Percentiles rank a stretch among this genome's conserved stretches.
Conservation (phyloP, 2,113 vertebrate species). For the Catharus minimus region DNA sequence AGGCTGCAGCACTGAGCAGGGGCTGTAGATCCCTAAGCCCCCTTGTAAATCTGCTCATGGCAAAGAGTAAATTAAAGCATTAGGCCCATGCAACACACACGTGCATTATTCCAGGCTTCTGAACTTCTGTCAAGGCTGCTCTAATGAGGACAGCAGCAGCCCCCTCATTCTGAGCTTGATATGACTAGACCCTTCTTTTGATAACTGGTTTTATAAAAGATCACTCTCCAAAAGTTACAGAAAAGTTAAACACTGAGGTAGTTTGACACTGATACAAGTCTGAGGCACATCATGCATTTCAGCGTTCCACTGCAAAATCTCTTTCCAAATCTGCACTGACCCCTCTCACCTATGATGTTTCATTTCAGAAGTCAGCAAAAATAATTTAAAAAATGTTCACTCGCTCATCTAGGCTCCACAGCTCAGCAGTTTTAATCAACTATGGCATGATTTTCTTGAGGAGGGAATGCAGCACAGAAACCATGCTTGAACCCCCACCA, state of each 20-base stretch:
- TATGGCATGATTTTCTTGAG: background rate
- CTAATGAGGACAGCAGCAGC: background rate
- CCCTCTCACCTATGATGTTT: background rate
- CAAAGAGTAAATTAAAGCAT: slow-evolving; percentile 7
- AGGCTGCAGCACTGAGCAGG: background rate
- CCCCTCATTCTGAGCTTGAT: background rate
- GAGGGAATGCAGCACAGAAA: slow-evolving; percentile 10
- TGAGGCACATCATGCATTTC: background rate
- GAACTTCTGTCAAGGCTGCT: background rate
- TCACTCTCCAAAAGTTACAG: background rate
- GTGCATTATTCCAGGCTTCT: background rate
- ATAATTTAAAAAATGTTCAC: slow-evolving; percentile 37
- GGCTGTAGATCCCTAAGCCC: background rate
- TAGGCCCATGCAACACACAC: background rate
- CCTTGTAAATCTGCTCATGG: background rate
- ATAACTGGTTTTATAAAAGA: background rate
- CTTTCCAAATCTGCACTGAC: background rate
- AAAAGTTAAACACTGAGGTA: background rate
- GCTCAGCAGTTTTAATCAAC: slow-evolving; percentile 19
- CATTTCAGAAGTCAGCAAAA: background rate
- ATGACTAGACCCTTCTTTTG: background rate
- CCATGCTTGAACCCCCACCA: background rate
- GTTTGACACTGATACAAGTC: background rate
- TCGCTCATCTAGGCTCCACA: slow-evolving; percentile 14
- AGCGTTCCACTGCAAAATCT: background rate